Evolutionary conservation across 2,888 invertebrate genomes (phyloP).

Genomic region (Drosophila subsilvestris): DNA sequence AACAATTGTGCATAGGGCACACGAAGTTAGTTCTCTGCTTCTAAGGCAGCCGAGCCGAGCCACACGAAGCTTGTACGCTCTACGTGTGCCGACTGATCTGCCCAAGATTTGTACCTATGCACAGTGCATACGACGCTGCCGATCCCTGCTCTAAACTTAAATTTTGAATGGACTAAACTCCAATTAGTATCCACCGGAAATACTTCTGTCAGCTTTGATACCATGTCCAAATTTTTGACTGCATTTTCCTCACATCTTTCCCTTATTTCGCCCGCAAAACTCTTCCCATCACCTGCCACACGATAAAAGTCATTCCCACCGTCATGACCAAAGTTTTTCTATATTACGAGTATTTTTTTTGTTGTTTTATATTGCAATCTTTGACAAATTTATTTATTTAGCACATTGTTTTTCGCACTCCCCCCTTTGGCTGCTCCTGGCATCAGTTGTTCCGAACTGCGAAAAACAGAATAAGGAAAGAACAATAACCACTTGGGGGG

Average conservation of each 20-base stretch:
- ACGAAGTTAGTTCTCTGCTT: too few species aligned
- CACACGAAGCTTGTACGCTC: too few species aligned
- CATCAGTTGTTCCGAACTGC: constrained; percentile 58
- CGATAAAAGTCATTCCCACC: constrained; percentile 21
- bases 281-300: constrained; percentile 21
- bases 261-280: constrained; percentile 3
- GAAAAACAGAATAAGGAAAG: constrained; percentile 14
- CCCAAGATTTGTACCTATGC: too few species aligned
- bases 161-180: neutral
- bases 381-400: constrained; percentile 67
- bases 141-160: neutral
- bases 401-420: constrained; percentile 53
- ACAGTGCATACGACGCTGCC: too few species aligned
- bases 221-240: neutral
- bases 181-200: neutral
- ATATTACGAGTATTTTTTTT: constrained; percentile 12
- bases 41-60: too few species aligned
- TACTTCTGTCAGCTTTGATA: neutral
- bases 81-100: too few species aligned
- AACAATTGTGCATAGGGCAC: too few species aligned
- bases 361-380: constrained; percentile 33
- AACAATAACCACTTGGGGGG: constrained; percentile 41
- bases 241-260: neutral
- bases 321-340: constrained; percentile 17
- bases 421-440: constrained; percentile 18